Evolutionary conservation across 2,888 invertebrate species (phyloP), one percentile per base, ranked within the genome.

Genomic region (Noctua janthina): DNA sequence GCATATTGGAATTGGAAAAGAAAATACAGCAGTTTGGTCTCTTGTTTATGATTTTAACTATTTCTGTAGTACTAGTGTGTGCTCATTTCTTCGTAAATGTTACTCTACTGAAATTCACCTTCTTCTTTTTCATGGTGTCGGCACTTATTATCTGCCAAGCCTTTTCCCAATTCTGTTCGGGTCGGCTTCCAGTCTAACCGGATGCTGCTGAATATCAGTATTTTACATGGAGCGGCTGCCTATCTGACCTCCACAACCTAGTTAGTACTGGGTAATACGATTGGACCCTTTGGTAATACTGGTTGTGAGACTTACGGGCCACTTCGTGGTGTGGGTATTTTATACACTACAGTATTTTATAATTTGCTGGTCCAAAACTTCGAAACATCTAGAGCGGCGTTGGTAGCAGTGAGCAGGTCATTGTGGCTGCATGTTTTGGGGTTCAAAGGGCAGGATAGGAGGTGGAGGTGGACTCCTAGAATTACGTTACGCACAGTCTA

Each of bases 1-100:
- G 70, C 64, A 71, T 80, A 81, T 68, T 77, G 70, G 74, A 67
- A 74, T 78, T 76, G 73, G 67, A 76, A 78, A 73, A 70, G 56
- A 77, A 80, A 79, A 87, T 84, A 87, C 23, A 35, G 10, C 43
- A 51, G 13, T 49, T 56, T 5, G 39, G 17, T 35, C 2, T 17
- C 20, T 67, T 71, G 49, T 69, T 78, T 77, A 72, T 20, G n/a
- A 74, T 68, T 79, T 71, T 51, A 64, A 68, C 68, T 46, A 68
- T 68, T 68, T 68, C n/a, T 43, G 43, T 6, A 46, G 15, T 15
- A 3, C 43, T 46, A 17, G 17, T 35, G 35, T 35, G 39, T 20
- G 39, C 39, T 35, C 17, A 35, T 64, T 64, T 66, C 20, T 20
- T 66, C 35, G 20, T 66, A 20, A 35, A 20, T 17, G 29, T 64